Evolutionary conservation across 2,888 invertebrate species (phyloP).

Genomic region (Galerucella pusilla): DNA sequence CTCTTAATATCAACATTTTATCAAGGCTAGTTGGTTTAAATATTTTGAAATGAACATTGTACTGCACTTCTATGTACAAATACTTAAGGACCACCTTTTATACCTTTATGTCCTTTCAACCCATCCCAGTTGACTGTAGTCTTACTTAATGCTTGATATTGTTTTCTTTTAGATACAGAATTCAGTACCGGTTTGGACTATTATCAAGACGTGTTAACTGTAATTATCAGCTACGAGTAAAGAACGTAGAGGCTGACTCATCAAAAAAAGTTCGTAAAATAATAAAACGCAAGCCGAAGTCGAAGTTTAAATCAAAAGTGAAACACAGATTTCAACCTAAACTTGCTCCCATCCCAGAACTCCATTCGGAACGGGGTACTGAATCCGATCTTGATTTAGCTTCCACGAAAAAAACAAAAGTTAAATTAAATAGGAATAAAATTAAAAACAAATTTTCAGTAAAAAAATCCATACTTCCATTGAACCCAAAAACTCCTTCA

Average conservation of each 20-base stretch:
- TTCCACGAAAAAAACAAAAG: not conserved
- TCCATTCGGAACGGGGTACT: not conserved
- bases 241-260: too few species aligned
- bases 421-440: not conserved
- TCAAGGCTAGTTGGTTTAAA: too few species aligned
- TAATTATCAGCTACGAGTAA: not conserved
- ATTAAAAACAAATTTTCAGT: not conserved
- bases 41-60: too few species aligned
- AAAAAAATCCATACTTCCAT: not conserved
- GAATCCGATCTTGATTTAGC: not conserved
- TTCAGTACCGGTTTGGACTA: not conserved
- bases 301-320: not conserved
- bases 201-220: not conserved
- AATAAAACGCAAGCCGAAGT: not conserved
- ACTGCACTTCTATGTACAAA: too few species aligned
- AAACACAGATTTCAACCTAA: not conserved
- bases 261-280: not conserved
- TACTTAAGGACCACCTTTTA: too few species aligned
- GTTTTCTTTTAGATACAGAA: not conserved
- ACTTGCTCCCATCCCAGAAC: not conserved
- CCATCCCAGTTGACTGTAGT: too few species aligned
- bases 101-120: too few species aligned
- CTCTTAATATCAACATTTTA: too few species aligned
- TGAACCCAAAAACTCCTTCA: not conserved
- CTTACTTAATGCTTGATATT: not conserved